These are phyloP conservation scores for Chrysochloris asiatica DNA, from an alignment of 2,113 vertebrate species.

Conservation along the genomic window DNA sequence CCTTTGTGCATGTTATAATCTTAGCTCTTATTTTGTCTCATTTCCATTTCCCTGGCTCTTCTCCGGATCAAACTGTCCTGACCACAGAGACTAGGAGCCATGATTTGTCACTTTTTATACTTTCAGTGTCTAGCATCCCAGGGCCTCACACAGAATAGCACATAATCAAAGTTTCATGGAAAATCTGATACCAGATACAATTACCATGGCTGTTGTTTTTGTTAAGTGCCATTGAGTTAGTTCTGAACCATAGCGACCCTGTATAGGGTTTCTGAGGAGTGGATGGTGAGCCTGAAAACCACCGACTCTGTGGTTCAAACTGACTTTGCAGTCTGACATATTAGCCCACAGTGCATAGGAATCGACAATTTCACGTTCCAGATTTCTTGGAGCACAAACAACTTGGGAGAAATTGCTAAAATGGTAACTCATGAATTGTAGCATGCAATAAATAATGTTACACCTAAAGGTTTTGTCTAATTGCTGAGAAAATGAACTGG, in stretches of 20 bases:
- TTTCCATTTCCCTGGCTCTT: not conserved
- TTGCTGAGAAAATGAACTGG: slow-evolving; percentile 22
- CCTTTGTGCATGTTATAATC: not conserved
- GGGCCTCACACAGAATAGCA: not conserved
- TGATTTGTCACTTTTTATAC: not conserved
- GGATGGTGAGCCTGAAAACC: too few relatives aligned
- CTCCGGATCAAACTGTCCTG: not conserved
- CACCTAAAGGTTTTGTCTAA: not conserved
- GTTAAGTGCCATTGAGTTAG: too few relatives aligned
- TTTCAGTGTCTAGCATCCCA: not conserved
- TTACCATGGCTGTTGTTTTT: too few relatives aligned
- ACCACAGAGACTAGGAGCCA: not conserved
- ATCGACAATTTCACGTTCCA: not conserved
- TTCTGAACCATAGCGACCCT: too few relatives aligned
- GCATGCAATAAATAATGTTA: not conserved
- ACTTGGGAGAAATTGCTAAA: not conserved
- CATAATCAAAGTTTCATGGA: not conserved
- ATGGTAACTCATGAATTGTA: not conserved
- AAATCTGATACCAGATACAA: not conserved
- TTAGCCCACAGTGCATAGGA: too few relatives aligned
- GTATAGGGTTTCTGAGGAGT: too few relatives aligned
- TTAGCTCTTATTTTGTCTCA: not conserved
- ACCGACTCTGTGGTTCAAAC: too few relatives aligned
- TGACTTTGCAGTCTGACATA: too few relatives aligned
- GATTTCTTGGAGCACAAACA: not conserved